These are phyloP conservation scores for Cydia pomonella DNA, from an alignment of 1,140 invertebrate genomes.

Conservation along the genomic window DNA sequence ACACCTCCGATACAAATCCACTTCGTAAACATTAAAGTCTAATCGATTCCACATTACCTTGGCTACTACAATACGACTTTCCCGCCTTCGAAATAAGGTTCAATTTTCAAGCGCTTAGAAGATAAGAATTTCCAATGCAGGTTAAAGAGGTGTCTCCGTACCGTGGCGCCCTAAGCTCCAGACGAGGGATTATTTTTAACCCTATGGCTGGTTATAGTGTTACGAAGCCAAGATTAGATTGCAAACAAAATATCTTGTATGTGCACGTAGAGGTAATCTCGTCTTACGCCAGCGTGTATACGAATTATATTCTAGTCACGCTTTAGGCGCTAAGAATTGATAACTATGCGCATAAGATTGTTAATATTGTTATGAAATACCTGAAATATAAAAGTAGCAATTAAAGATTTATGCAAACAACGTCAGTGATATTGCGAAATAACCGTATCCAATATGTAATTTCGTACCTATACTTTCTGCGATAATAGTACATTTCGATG, in stretches of 20 bases:
- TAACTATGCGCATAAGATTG: background rate
- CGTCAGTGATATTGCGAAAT: background rate
- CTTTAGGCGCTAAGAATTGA: background rate
- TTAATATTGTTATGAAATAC: background rate
- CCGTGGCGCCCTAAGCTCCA: slow-evolving; percentile 56
- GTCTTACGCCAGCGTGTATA: background rate
- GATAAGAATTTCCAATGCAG: slow-evolving; percentile 30
- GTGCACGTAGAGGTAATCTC: slow-evolving; percentile 1
- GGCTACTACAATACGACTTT: slow-evolving; percentile 38
- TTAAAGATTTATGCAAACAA: background rate
- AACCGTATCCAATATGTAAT: background rate
- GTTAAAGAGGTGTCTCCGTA: slow-evolving; percentile 54
- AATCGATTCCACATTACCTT: slow-evolving; percentile 55
- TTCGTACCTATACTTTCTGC: background rate
- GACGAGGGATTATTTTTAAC: slow-evolving; percentile 67
- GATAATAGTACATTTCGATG: too few species aligned
- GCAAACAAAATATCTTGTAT: slow-evolving; percentile 13
- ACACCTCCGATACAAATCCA: slow-evolving; percentile 65
- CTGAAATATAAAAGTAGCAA: background rate
- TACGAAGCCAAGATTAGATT: slow-evolving; percentile 51
- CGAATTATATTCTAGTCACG: background rate
- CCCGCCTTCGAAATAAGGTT: slow-evolving; percentile 40
- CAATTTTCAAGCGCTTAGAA: background rate
- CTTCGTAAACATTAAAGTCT: slow-evolving; percentile 58
- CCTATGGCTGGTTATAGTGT: slow-evolving; percentile 46